Percentiles rank a stretch among this genome's conserved stretches.
Evolutionary conservation across 1,140 invertebrate genomes (phyloP).

Genomic region (Cylas formicarius): DNA sequence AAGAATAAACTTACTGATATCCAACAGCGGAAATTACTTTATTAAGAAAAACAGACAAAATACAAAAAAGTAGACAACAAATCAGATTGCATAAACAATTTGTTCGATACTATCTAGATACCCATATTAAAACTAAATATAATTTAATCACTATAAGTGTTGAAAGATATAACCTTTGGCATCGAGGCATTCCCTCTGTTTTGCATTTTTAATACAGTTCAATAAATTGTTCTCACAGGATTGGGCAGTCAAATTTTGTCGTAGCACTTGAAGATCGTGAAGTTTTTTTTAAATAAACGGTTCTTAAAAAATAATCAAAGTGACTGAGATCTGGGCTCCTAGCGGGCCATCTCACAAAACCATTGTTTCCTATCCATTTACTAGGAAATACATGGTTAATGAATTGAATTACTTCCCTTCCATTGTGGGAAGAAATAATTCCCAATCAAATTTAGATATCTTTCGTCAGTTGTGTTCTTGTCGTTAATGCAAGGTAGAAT

Average conservation of each 20-base stretch:
- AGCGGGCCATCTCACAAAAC: conserved; percentile 8
- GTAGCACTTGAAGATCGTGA: conserved; percentile 4
- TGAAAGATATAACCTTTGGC: too few species aligned
- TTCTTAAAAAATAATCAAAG: conserved; percentile 4
- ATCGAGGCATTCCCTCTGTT: too few species aligned
- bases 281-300: conserved; percentile 10
- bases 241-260: conserved; percentile 5
- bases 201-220: too few species aligned
- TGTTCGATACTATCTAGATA: too few species aligned
- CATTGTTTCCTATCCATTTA: conserved; percentile 8
- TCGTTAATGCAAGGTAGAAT: neutral
- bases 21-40: too few species aligned
- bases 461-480: conserved; percentile 2
- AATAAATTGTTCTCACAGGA: conserved; percentile 6
- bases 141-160: too few species aligned
- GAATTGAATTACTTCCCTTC: conserved; percentile 3
- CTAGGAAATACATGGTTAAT: conserved; percentile 9
- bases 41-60: too few species aligned
- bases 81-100: too few species aligned
- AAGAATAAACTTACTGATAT: too few species aligned
- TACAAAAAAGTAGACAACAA: too few species aligned
- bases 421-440: conserved; percentile 4
- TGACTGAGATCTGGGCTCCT: conserved; percentile 7
- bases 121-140: too few species aligned
- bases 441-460: conserved; percentile 6